Evolutionary conservation across 2,888 invertebrate species (phyloP), one percentile per base, ranked within the genome.

Genomic region (Prenolepis imparis): DNA sequence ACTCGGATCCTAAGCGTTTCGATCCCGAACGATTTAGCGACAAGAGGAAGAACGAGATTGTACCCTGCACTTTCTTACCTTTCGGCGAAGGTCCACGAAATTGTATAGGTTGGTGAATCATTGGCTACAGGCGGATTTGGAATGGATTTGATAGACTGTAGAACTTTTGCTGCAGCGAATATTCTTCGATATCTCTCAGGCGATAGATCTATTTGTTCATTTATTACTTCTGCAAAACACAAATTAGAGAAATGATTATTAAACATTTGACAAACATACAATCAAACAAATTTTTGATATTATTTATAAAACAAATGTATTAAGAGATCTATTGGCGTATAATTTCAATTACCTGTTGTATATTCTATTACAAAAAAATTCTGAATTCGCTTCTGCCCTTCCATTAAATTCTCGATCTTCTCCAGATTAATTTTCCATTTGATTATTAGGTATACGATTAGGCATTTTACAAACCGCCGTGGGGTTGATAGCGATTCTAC

Each of bases 21-120:
- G 90, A 94, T 88, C 94, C 93, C 0, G 93, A 94, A 36, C 90
- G 93, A 84, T 93, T 93, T 41, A 91, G 86, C 28, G 92, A 93
- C 0, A 92, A 93, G 32, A 84, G 88, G 36, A 93, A 93, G 52
- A n/a, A 82, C 9, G 88, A 92, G 1, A 92, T 93, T 6, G 73
- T 81, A 48, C 86, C 88, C 0, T 90, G 82, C 52, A 91, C 92
- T 4, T 94, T 90, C 41, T 86, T 93, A 86, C 92, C 93, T 0
- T 94, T 93, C 44, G 93, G 93, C 24, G 92, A 92, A 4, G 92
- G 93, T 15, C 93, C 92, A 12, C 90, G 92, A 84, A 68, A 75
- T 74, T 93, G 93, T 55, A 89, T 93, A 24, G 93, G 93, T 93
- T 84, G 61, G 67, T 41, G 9, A 8, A 61, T 57, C 28, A 1